Evolutionary conservation across 2,113 vertebrate species (phyloP).

Genomic region (Ahaetulla prasina): DNA sequence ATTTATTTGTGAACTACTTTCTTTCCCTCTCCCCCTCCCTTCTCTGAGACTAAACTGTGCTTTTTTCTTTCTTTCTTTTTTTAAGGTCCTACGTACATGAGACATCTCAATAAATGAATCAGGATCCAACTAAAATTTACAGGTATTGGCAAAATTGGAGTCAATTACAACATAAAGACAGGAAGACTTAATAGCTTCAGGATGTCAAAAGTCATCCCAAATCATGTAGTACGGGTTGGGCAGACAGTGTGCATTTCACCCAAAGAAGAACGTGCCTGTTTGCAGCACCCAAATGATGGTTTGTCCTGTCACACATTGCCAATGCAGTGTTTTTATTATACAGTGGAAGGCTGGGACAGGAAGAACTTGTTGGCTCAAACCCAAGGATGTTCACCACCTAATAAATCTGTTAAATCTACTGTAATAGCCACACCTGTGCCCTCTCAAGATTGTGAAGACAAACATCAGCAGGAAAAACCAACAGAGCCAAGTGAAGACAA

Average conservation of each 20-base stretch:
- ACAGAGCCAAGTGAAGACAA: background rate
- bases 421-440: background rate
- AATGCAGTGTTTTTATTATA: constrained; percentile 36
- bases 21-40: background rate
- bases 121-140: constrained; percentile 22
- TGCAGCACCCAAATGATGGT: background rate
- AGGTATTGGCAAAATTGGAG: background rate
- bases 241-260: constrained; percentile 70
- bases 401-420: accelerated
- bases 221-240: constrained; percentile 75
- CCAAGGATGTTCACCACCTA: background rate
- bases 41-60: constrained; percentile 14
- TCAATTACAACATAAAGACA: background rate
- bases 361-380: background rate
- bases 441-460: background rate
- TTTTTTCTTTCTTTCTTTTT: constrained; percentile 49
- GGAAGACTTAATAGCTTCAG: constrained; percentile 23
- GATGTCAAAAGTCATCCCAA: constrained; percentile 74
- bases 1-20: background rate
- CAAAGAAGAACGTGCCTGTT: constrained; percentile 24
- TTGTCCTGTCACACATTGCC: constrained; percentile 26
- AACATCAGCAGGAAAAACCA: background rate
- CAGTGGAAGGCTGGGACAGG: constrained; percentile 30
- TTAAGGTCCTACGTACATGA: constrained; percentile 41
- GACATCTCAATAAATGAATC: background rate